Conservation (phyloP, 2,797 vertebrate genomes). For the Melopsittacus undulatus region DNA sequence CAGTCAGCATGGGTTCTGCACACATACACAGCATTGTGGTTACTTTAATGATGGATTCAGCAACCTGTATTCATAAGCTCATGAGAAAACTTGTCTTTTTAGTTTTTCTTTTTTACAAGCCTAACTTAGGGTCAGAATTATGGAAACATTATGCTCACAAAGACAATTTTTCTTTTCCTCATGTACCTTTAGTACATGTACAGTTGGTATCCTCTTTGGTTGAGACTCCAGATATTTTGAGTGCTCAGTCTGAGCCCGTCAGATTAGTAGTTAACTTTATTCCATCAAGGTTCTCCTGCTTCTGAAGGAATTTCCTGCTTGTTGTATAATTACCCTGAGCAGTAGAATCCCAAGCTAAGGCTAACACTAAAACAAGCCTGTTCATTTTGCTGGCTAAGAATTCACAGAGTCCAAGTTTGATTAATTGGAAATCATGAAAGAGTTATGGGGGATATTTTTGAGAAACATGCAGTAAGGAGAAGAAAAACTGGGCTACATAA, state of each 20-base stretch:
- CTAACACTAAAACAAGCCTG: background rate
- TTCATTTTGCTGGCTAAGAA: background rate
- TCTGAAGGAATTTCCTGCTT: background rate
- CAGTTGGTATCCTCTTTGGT: background rate
- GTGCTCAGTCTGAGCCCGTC: background rate
- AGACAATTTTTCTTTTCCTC: background rate
- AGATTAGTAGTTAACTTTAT: background rate
- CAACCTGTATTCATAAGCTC: background rate
- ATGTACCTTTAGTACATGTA: background rate
- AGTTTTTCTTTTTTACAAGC: background rate
- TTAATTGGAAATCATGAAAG: background rate
- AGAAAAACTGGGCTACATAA: background rate
- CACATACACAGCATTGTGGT: background rate
- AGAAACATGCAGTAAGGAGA: background rate
- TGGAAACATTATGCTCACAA: background rate
- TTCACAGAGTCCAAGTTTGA: background rate
- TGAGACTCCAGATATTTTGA: background rate
- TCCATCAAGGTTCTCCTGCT: background rate
- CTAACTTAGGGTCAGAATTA: background rate
- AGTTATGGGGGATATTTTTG: background rate
- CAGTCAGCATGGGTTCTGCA: background rate
- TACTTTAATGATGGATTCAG: conserved; percentile 24
- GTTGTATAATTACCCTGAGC: background rate
- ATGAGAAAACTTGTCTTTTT: background rate
- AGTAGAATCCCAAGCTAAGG: background rate